Percentiles rank a stretch among this genome's conserved stretches.
Evolutionary conservation across 30 jellyfish, hydroid and myxozoan genomes (phyloP).

Genomic region (Haliclystus octoradiatus): DNA sequence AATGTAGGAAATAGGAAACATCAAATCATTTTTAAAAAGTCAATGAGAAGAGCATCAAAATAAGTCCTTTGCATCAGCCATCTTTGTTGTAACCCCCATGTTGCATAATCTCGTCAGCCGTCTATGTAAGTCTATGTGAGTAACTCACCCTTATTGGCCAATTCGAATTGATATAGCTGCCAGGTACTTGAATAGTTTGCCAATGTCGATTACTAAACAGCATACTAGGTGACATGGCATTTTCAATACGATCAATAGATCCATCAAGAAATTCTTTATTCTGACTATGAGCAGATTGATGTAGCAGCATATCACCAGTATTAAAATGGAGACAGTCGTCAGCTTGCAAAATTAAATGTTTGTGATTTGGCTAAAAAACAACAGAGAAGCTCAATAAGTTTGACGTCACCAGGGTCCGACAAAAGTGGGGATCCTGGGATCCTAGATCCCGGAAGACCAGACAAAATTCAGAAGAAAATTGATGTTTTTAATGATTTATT

Average conservation of each 20-base stretch:
- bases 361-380: conserved; percentile 75
- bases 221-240: conserved; percentile 30
- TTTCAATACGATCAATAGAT: background rate
- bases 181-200: conserved; percentile 94
- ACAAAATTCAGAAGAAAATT: too few species aligned
- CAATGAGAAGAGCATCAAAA: too few species aligned
- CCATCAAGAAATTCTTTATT: conserved; percentile 4
- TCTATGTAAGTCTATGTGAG: too few species aligned
- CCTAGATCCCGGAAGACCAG: too few species aligned
- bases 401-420: too few species aligned
- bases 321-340: conserved; percentile 58
- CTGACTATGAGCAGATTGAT: conserved; percentile 22
- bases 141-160: conserved; percentile 91
- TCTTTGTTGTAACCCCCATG: too few species aligned
- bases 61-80: too few species aligned
- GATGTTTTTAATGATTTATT: too few species aligned
- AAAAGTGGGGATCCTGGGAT: too few species aligned
- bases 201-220: conserved; percentile 81
- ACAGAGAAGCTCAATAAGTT: background rate
- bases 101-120: too few species aligned
- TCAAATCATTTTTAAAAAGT: too few species aligned
- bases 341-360: conserved; percentile 86
- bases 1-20: too few species aligned
- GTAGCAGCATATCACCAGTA: conserved; percentile 64
- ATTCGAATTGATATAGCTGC: conserved; percentile 46